Base-by-base conservation (phyloP, 2,888 invertebrate species). In the Caenorhabditis wallacei region DNA sequence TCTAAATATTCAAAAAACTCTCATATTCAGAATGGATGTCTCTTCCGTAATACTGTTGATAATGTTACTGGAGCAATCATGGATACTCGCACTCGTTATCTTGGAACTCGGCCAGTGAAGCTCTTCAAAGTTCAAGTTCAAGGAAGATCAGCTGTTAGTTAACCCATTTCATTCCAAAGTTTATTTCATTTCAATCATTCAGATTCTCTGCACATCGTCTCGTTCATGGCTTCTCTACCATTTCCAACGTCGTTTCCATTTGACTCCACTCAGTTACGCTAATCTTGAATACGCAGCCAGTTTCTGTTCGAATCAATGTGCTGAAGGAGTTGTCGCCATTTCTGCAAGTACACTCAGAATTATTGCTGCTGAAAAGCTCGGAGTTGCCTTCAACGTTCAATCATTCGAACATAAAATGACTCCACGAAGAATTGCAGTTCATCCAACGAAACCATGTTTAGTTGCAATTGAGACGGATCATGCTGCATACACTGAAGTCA, bases 251-350 rank as follows among this genome's bases (percentile, higher is more conserved):
- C 94, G 94, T 46, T 94, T 94, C 89, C 93, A 94, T 87, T 89
- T 94, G 35, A 94, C 93, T 0, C 94, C 94, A 16, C 90, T 94
- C 69, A 93, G 89, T 0, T 99, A 99, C 92, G 98, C 56, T 93
- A 95, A 96, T 75, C 93, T 99, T 76, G 99, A 99, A 92, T 98
- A 96, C 93, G 98, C 99, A 0, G 97, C 98, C 0, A 98, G 98
- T 2, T 99, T 99, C 93, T 94, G 94, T 1, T 94, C 94, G 87
- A 98, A 99, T 93, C 99, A 99, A 93, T 99, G 99, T 94, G 97
- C 97, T 0, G 99, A 99, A 93, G 99, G 99, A 87, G 97, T 99
- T 88, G 99, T 99, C 0, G 99, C 99, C 0, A 99, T 99, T 92
- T 97, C 98, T 0, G 96, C 97, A 1, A 99, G 99, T 92, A 98